Percentiles rank a stretch among this genome's conserved stretches.
phyloP scores from a whole-genome alignment of 2,888 invertebrate genomes.

The Carterocephalus palaemon region DNA sequence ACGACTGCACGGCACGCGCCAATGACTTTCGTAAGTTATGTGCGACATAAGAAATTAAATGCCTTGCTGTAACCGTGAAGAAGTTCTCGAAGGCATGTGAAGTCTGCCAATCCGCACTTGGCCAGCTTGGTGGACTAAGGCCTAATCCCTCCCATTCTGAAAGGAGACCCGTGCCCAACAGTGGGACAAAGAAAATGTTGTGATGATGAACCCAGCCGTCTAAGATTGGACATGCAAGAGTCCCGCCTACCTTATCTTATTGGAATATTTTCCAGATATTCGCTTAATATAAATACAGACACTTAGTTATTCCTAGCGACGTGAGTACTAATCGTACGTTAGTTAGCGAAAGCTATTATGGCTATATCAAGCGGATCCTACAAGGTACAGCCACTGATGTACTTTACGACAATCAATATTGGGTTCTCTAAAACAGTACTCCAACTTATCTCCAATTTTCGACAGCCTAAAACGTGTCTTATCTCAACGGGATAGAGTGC shows the following conservation, averaged over 20 bases:
- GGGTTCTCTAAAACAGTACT: constrained; percentile 26
- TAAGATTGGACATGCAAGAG: background rate
- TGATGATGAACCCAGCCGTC: too few relatives aligned
- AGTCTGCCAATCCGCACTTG: too few relatives aligned
- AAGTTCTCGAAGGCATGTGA: too few relatives aligned
- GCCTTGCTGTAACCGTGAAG: too few relatives aligned
- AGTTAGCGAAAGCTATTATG: constrained; percentile 7
- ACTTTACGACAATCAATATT: constrained; percentile 29
- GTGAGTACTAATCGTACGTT: constrained; percentile 8
- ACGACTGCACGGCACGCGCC: too few relatives aligned
- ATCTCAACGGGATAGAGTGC: constrained; percentile 7
- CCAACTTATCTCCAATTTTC: constrained; percentile 6
- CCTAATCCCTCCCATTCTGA: too few relatives aligned
- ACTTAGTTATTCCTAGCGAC: constrained; percentile 7
- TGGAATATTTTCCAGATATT: constrained; percentile 4
- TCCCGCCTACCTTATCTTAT: background rate
- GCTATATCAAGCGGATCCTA: constrained; percentile 20
- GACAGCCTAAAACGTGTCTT: constrained; percentile 7
- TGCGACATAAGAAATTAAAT: too few relatives aligned
- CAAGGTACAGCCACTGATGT: constrained; percentile 22
- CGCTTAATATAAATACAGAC: background rate
- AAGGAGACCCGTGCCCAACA: too few relatives aligned
- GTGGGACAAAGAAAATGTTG: too few relatives aligned
- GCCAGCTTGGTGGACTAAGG: too few relatives aligned
- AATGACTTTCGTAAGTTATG: too few relatives aligned